phyloP scores from a whole-genome alignment of 2,888 invertebrate species.

The Drosophila diplacantha region DNA sequence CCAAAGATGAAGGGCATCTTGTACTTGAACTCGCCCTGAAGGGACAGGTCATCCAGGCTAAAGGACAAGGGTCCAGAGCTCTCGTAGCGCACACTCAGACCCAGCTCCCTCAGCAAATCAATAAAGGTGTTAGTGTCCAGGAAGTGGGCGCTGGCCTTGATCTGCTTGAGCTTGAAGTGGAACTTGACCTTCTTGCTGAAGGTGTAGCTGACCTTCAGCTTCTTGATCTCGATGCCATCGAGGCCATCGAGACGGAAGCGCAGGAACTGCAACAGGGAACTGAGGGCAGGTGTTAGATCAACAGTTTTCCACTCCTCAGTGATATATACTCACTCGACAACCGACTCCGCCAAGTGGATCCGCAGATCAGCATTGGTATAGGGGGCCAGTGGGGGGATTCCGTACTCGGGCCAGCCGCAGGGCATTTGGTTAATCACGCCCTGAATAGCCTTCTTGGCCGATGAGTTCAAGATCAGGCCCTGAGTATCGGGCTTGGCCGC shows the following conservation, averaged over 20 bases:
- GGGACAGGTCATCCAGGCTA: slow-evolving; percentile 61
- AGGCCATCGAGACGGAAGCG: slow-evolving; percentile 75
- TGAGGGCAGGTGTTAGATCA: slow-evolving; percentile 14
- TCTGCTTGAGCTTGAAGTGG: slow-evolving; percentile 58
- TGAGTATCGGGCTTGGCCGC: slow-evolving; percentile 49
- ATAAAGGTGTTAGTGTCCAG: slow-evolving; percentile 63
- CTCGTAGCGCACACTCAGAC: slow-evolving; percentile 67
- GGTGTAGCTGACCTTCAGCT: slow-evolving; percentile 69
- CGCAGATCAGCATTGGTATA: slow-evolving; percentile 71
- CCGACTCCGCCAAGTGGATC: slow-evolving; percentile 57
- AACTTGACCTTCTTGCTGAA: slow-evolving; percentile 70
- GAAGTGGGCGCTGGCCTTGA: slow-evolving; percentile 60
- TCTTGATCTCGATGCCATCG: slow-evolving; percentile 64
- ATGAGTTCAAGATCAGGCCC: slow-evolving; percentile 67
- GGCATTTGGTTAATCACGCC: slow-evolving; percentile 67
- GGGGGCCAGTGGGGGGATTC: slow-evolving; percentile 74
- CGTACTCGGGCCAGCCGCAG: slow-evolving; percentile 73
- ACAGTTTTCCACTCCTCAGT: no score
- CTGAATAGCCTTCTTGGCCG: slow-evolving; percentile 66
- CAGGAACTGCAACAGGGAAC: slow-evolving; percentile 59
- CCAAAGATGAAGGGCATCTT: slow-evolving; percentile 73
- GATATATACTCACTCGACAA: slow-evolving; percentile 65
- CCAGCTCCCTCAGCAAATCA: slow-evolving; percentile 60
- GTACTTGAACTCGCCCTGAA: slow-evolving; percentile 74
- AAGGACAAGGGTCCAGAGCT: slow-evolving; percentile 69